Evolutionary conservation across 92 coral and sea anemone genomes (phyloP), one percentile per base, ranked within the genome.

Genomic region (Palythoa grandis): DNA sequence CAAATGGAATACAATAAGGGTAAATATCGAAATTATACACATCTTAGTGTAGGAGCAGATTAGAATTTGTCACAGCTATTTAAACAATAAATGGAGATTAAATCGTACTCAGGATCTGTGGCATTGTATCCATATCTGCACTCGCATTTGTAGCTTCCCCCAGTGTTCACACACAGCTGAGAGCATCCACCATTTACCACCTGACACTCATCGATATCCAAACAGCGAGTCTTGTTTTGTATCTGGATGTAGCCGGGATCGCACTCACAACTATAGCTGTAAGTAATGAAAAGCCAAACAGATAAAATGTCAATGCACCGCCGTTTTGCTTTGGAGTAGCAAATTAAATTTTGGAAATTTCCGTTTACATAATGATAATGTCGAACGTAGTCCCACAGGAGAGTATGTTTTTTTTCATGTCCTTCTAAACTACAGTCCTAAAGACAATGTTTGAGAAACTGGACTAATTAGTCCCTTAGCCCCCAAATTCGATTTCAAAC

Each of bases 181-280:
- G 94, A 90, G 63, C 98, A 97, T 50, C 93, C 95, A 14, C 98
- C 99, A 85, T 96, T 96, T 82, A 86, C 82, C 10, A 80, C 88
- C 63, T 92, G 91, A 68, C 99, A 96, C 88, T 96, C 99, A 79
- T 95, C 93, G 61, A 96, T 88, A 48, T 96, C 99, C 29, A 54
- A 47, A 66, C 99, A 96, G 17, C 92, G 86, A 53, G 98, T 93
- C 80, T 87, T 89, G 87, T 96, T 93, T 76, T 87, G 87, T 67
- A 83, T 89, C 24, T 90, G 80, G 29, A 77, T 73, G 83, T 90
- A 96, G 10, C 99, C 99, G 16, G 83, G 66, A 24, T 92, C 91
- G 69, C 99, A 96, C 50, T 91, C 93, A 82, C 99, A 96, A 38
- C 78, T 91, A 76, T 91, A 95, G 75, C 99, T 96, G 76, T 72